phyloP scores from a whole-genome alignment of 1,140 invertebrate species.

The Chionoecetes opilio region DNA sequence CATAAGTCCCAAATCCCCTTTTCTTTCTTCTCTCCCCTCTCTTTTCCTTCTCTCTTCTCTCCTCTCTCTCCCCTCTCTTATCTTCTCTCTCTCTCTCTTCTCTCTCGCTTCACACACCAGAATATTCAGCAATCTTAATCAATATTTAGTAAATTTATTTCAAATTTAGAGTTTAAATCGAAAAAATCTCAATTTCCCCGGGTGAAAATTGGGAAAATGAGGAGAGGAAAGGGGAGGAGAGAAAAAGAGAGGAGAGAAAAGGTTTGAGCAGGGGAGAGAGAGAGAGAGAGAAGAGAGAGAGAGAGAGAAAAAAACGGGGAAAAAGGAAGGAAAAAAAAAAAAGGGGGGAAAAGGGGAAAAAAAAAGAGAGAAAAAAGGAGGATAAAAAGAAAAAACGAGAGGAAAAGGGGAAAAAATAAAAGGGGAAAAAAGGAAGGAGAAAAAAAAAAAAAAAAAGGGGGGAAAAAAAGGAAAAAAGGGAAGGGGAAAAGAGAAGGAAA shows the following conservation, averaged over 20 bases:
- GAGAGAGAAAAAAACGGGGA: neutral
- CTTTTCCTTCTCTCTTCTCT: neutral
- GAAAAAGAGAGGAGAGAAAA: neutral
- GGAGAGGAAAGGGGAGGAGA: slow-evolving; percentile 14
- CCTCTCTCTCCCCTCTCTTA: neutral
- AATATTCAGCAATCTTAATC: neutral
- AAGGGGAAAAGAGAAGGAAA: neutral
- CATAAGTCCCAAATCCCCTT: neutral
- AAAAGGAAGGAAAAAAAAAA: neutral
- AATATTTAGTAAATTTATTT: neutral
- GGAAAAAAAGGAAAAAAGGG: neutral
- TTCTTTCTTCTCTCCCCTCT: neutral
- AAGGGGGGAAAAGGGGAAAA: neutral
- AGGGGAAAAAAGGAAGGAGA: neutral
- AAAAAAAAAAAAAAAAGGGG: neutral
- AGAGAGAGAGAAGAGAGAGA: slow-evolving; percentile 53
- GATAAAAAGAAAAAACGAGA: neutral
- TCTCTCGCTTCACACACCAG: neutral
- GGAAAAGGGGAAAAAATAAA: neutral
- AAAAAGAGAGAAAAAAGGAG: neutral
- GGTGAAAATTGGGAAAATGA: neutral
- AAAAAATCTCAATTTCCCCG: neutral
- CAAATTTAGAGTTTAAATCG: neutral
- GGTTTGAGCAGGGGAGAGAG: neutral
- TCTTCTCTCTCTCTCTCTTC: neutral